Conservation (phyloP, 2,113 vertebrate genomes). For the Brachypodius melanocephalos region DNA sequence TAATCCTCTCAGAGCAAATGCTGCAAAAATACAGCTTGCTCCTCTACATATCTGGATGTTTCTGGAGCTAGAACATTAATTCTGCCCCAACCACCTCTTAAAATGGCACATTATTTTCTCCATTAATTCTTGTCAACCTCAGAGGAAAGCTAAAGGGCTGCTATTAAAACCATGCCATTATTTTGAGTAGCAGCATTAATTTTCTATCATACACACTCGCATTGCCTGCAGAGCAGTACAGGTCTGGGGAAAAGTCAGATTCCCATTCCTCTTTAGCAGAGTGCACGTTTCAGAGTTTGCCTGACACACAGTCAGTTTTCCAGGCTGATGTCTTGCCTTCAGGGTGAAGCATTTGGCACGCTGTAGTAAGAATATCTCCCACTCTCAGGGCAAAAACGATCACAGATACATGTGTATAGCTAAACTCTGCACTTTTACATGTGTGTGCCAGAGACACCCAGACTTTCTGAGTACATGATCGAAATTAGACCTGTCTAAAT, state of each 20-base stretch:
- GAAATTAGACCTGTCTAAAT: not conserved
- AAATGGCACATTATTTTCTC: not conserved
- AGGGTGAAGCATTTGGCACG: accelerated
- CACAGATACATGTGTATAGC: not conserved
- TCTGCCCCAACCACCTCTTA: not conserved
- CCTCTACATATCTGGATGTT: not conserved
- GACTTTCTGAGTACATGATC: not conserved
- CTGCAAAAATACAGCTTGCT: not conserved
- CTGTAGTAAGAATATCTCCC: not conserved
- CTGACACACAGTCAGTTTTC: not conserved
- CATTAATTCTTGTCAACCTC: not conserved
- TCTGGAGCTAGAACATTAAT: not conserved
- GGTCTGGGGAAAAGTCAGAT: not conserved
- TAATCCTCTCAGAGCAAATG: not conserved
- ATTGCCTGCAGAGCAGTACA: not conserved
- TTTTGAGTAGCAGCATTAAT: not conserved
- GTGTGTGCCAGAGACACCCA: not conserved
- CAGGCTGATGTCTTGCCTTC: not conserved
- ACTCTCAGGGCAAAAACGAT: accelerated
- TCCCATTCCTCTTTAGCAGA: not conserved
- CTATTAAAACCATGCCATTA: not conserved
- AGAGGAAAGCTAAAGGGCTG: not conserved
- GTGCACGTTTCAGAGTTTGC: not conserved
- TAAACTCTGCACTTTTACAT: not conserved
- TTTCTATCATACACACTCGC: not conserved